Evolutionary conservation across 1,140 invertebrate species (phyloP).

Genomic region (Calliopsis andreniformis): DNA sequence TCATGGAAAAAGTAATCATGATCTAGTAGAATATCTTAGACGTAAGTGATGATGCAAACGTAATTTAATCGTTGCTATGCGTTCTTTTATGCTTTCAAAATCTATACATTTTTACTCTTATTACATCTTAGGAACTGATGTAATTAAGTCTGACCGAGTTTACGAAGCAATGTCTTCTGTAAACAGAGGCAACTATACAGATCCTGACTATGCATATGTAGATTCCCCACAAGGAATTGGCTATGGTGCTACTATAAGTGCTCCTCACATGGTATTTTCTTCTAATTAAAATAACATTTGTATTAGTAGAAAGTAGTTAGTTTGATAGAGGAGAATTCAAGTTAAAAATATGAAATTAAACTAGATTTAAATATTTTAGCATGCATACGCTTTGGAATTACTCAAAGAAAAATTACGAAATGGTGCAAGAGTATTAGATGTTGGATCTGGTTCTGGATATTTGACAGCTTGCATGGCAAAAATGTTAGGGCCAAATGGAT

Average conservation of each 20-base stretch:
- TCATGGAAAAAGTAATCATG: constrained; percentile 91
- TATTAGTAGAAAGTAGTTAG: constrained; percentile 1
- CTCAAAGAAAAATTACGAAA: constrained; percentile 91
- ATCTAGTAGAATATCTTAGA: constrained; percentile 91
- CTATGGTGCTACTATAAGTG: constrained; percentile 96
- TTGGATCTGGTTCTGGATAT: constrained; percentile 97
- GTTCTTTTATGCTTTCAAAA: too few species aligned
- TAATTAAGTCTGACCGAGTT: constrained; percentile 91
- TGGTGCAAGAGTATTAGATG: constrained; percentile 93
- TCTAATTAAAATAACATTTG: constrained; percentile 10
- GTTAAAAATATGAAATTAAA: constrained; percentile 23
- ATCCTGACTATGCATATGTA: constrained; percentile 88
- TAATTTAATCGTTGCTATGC: too few species aligned
- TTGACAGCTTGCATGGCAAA: constrained; percentile 96
- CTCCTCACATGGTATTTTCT: constrained; percentile 97
- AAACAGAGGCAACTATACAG: constrained; percentile 92
- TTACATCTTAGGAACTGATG: constrained; percentile 88
- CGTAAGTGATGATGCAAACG: constrained; percentile 82
- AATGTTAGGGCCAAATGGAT: constrained; percentile 90
- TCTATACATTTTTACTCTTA: not conserved
- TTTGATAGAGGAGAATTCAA: not conserved
- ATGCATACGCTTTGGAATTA: constrained; percentile 96
- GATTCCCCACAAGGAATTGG: constrained; percentile 95
- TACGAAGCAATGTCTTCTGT: constrained; percentile 92
- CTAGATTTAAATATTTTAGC: constrained; percentile 81